Percentiles rank a stretch among this genome's conserved stretches.
These are phyloP conservation scores for Toxostoma redivivum DNA, from an alignment of 2,113 vertebrate genomes.

Conservation along the genomic window DNA sequence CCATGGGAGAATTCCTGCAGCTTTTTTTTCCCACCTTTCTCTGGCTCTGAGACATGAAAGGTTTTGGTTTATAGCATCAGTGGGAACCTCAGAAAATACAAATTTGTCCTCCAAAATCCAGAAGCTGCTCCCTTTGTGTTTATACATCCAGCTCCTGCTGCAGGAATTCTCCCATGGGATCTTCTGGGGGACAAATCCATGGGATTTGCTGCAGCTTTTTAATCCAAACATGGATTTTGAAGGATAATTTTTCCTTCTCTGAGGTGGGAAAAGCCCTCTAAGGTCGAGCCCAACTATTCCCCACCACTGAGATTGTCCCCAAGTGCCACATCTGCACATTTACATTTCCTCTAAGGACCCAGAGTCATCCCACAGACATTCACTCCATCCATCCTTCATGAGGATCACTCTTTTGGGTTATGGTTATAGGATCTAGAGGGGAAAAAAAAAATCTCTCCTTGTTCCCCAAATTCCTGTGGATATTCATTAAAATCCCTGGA, in stretches of 20 bases:
- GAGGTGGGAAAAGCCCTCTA: background rate
- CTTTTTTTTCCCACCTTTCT: rapidly evolving
- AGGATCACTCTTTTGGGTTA: background rate
- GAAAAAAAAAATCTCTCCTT: background rate
- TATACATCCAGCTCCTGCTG: too few relatives aligned
- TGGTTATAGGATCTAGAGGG: rapidly evolving
- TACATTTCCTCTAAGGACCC: background rate
- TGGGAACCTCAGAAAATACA: too few relatives aligned
- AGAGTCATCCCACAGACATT: background rate
- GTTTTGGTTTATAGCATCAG: too few relatives aligned
- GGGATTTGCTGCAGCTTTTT: too few relatives aligned
- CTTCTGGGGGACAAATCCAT: too few relatives aligned
- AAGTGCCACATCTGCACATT: background rate
- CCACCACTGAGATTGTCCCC: background rate
- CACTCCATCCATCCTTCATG: background rate
- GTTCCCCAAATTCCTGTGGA: background rate
- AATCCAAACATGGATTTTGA: too few relatives aligned
- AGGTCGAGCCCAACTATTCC: background rate
- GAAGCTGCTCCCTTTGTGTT: too few relatives aligned
- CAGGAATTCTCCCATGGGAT: too few relatives aligned
- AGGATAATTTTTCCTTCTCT: too few relatives aligned
- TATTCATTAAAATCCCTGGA: background rate
- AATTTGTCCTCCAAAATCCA: too few relatives aligned
- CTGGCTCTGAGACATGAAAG: background rate
- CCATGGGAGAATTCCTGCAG: background rate